phyloP scores from a whole-genome alignment of 2,113 vertebrate genomes.

The Patagioenas fasciata region DNA sequence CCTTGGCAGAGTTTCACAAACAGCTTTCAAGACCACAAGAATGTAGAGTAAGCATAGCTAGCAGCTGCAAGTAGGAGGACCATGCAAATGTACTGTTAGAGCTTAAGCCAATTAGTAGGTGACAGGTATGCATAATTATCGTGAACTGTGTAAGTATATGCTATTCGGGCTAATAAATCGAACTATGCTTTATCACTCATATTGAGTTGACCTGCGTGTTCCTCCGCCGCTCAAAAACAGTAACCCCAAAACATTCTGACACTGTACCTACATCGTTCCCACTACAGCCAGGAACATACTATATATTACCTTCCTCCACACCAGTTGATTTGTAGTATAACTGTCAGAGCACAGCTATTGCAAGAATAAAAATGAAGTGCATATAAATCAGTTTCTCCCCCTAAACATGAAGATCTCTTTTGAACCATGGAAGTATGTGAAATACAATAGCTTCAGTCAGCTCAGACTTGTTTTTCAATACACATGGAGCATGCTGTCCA shows the following conservation, averaged over 20 bases:
- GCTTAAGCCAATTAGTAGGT: too few relatives aligned
- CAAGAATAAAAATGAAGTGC: not conserved
- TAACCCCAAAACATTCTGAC: not conserved
- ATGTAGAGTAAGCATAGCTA: too few relatives aligned
- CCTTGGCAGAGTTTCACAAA: too few relatives aligned
- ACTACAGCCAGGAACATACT: not conserved
- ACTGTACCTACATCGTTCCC: not conserved
- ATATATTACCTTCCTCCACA: not conserved
- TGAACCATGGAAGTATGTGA: not conserved
- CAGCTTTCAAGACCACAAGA: too few relatives aligned
- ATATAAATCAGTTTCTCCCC: not conserved
- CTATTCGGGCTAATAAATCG: too few relatives aligned
- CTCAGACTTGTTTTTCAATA: not conserved
- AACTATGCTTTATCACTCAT: too few relatives aligned
- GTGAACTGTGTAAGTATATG: too few relatives aligned
- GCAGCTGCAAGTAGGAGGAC: too few relatives aligned
- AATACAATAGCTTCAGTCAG: not conserved
- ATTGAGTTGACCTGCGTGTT: too few relatives aligned
- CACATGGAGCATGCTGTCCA: accelerated
- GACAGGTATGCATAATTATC: too few relatives aligned
- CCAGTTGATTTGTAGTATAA: not conserved
- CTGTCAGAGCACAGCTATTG: not conserved
- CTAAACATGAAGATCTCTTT: not conserved
- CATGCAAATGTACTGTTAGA: too few relatives aligned
- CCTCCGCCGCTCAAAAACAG: too few relatives aligned